Base-by-base conservation (phyloP, 2,113 vertebrate genomes). In the Apodemus speciosus region DNA sequence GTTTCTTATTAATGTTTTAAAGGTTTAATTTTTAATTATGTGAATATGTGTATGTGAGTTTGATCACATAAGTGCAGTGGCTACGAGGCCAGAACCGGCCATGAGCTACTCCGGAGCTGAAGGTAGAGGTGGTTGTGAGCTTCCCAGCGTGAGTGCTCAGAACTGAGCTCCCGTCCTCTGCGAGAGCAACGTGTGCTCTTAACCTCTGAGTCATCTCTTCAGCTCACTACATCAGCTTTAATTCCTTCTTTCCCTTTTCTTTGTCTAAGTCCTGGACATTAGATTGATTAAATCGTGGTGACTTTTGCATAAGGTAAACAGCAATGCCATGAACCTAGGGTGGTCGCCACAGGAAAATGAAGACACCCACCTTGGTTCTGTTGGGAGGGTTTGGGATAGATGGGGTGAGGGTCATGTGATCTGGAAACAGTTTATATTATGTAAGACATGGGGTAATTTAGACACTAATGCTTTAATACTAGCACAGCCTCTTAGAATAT, bases 391-490 rank as follows among this genome's bases (percentile, higher is more conserved):
- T 81, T 88, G 80, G 40, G 51, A 13, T n/a, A 84, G 21, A 68
- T 83, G 25, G 81, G 9, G 2, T 32, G 35, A 89, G 2, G 18
- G 25, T 88, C 60, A 80, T 85, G 27, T 75, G 49, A 88, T 94
- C 58, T 53, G 51, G 75, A 92, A 88, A 90, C 0, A 62, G 3
- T 85, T 85, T 77, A n/a, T 64, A 43, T 85, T 91, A 38, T 69
- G 56, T 77, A 76, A 86, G 40, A 23, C 38, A 80, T 58, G 27
- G 53, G 6, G n/a, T 72, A 92, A 90, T 60, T 93, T 66, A 64
- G 35, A 21, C 69, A 87, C 72, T 75, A 80, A 51, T 75, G 58
- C 72, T 84, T 80, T 88, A 69, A 80, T 96, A 84, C 3, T 49
- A 77, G n/a, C 10, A 73, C 3, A 80, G 3, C 30, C 38, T 58